Conservation (phyloP, 1,140 invertebrate species). For the Procambarus virginalis region DNA sequence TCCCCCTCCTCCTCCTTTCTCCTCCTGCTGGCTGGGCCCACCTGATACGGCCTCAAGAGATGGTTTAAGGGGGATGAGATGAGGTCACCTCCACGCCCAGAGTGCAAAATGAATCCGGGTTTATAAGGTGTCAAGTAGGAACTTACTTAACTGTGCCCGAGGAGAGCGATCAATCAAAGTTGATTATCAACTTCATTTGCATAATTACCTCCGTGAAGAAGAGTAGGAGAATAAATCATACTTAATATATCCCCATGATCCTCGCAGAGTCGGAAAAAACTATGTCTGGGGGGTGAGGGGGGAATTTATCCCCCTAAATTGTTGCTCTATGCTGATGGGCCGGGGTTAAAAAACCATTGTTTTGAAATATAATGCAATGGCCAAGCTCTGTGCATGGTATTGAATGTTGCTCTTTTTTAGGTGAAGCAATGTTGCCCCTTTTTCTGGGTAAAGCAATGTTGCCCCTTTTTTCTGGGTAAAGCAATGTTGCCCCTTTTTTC, state of each 20-base stretch:
- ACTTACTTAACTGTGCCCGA: background rate
- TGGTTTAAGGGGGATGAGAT: background rate
- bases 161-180: background rate
- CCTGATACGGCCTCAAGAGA: background rate
- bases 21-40: background rate
- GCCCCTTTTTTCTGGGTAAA: too few relatives aligned
- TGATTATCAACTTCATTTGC: slow-evolving; percentile 16
- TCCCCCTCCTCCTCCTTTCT: background rate
- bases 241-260: background rate
- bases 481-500: too few relatives aligned
- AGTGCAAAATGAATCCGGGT: background rate
- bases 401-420: too few relatives aligned
- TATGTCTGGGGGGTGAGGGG: too few relatives aligned
- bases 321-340: too few relatives aligned
- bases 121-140: background rate
- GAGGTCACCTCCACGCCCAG: background rate
- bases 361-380: too few relatives aligned
- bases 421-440: too few relatives aligned
- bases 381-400: too few relatives aligned
- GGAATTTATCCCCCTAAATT: too few relatives aligned
- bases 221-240: background rate
- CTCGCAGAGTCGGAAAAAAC: background rate
- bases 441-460: too few relatives aligned
- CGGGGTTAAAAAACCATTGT: too few relatives aligned
- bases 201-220: background rate